Evolutionary conservation across 1,140 invertebrate genomes (phyloP).

Genomic region (Adoxophyes honmai): DNA sequence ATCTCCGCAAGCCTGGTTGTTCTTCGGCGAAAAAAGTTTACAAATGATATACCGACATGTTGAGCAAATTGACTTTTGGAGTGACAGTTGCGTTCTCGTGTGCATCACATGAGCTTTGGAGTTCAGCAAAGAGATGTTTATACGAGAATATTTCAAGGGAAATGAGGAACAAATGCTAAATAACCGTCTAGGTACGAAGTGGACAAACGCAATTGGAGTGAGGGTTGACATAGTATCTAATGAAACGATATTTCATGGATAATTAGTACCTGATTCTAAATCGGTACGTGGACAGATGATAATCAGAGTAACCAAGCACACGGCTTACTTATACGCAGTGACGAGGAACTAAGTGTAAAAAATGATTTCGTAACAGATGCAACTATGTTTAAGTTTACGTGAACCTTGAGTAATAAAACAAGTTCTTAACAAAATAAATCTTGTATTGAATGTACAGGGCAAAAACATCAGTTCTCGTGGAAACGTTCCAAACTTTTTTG

Average conservation of each 20-base stretch:
- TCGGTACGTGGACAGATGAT: no score
- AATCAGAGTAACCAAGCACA: no score
- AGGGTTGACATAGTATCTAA: no score
- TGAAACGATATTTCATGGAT: no score
- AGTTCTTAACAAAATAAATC: constrained; percentile 27
- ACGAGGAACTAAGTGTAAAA: no score
- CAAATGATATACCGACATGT: constrained; percentile 42
- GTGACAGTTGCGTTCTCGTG: constrained; percentile 42
- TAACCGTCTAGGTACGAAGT: no score
- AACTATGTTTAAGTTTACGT: background rate
- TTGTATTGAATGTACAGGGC: constrained; percentile 40
- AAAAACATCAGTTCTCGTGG: constrained; percentile 34
- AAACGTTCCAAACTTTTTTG: constrained; percentile 15
- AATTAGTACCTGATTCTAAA: no score
- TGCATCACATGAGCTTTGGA: constrained; percentile 16
- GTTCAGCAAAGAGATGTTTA: no score
- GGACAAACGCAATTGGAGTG: no score
- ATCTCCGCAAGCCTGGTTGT: constrained; percentile 51
- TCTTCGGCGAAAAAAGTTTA: constrained; percentile 46
- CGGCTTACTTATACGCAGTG: no score
- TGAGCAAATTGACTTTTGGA: constrained; percentile 57
- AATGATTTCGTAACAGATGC: background rate
- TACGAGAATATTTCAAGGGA: no score
- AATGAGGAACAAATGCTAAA: no score
- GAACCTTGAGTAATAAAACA: constrained; percentile 24